These are phyloP conservation scores for Henicopernis longicauda DNA, from an alignment of 2,113 vertebrate genomes.

Conservation along the genomic window DNA sequence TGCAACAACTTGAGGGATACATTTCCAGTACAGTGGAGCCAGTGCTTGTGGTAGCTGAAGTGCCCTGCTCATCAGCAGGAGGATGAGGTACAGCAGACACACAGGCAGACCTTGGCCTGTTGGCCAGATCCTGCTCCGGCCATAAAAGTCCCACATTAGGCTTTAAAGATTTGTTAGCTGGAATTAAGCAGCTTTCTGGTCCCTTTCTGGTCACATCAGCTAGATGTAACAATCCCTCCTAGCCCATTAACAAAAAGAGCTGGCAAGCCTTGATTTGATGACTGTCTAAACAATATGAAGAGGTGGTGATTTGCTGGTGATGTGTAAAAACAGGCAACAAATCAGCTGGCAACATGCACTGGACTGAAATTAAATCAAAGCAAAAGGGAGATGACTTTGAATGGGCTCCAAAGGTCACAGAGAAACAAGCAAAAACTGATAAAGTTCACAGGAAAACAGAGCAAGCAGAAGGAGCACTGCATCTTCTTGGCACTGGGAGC, in stretches of 20 bases:
- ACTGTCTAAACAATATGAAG: constrained; percentile 57
- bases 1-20: background rate
- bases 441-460: constrained; percentile 45
- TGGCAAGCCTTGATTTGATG: constrained; percentile 42
- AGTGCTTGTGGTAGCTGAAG: background rate
- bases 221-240: constrained; percentile 15
- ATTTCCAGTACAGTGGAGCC: background rate
- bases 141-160: background rate
- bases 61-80: background rate
- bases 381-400: constrained; percentile 56
- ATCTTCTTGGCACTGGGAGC: constrained; percentile 43
- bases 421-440: constrained; percentile 43
- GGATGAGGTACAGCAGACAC: background rate
- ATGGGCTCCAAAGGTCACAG: constrained; percentile 41
- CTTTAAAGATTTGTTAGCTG: constrained; percentile 38
- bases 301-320: constrained; percentile 51
- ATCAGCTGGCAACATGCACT: constrained; percentile 23
- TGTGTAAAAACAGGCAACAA: constrained; percentile 53
- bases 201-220: background rate
- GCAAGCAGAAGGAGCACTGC: background rate
- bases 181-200: constrained; percentile 17
- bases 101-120: background rate
- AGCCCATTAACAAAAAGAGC: constrained; percentile 44
- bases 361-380: constrained; percentile 40
- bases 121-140: background rate